phyloP scores from a whole-genome alignment of 2,113 vertebrate species.

The Elgaria multicarinata region DNA sequence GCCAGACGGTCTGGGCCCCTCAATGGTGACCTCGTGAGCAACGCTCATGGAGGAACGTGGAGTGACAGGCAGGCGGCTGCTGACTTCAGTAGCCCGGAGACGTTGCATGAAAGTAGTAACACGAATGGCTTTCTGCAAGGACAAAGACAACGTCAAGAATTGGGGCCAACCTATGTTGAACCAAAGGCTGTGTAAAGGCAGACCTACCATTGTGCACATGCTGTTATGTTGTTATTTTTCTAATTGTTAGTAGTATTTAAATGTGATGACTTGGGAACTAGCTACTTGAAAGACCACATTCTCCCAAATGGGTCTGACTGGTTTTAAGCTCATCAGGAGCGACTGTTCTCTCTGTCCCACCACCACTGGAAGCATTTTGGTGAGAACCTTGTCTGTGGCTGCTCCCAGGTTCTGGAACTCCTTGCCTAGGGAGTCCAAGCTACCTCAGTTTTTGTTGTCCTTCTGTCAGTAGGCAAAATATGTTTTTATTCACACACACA shows the following conservation, averaged over 20 bases:
- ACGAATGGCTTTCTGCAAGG: constrained; percentile 85
- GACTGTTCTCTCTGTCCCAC: neutral
- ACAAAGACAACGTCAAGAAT: neutral
- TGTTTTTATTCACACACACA: neutral
- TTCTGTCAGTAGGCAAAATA: neutral
- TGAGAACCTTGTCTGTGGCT: neutral
- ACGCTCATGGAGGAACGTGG: constrained; percentile 47
- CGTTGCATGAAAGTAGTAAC: constrained; percentile 89
- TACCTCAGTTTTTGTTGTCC: neutral
- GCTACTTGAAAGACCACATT: neutral
- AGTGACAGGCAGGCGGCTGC: constrained; percentile 59
- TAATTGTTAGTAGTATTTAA: too few species aligned
- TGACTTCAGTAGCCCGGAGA: constrained; percentile 76
- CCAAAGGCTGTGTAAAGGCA: too few species aligned
- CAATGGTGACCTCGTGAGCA: constrained; percentile 72
- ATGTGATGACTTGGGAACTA: neutral
- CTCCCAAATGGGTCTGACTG: neutral
- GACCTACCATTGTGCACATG: too few species aligned
- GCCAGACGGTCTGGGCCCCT: constrained; percentile 51
- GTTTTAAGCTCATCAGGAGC: neutral
- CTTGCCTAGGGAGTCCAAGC: neutral
- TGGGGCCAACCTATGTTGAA: neutral
- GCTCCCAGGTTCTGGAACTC: neutral
- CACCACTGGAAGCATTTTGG: neutral
- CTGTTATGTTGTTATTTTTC: too few species aligned